Evolutionary conservation across 2,888 invertebrate species (phyloP), one percentile per base, ranked within the genome.

Genomic region (Amorpha juglandis): DNA sequence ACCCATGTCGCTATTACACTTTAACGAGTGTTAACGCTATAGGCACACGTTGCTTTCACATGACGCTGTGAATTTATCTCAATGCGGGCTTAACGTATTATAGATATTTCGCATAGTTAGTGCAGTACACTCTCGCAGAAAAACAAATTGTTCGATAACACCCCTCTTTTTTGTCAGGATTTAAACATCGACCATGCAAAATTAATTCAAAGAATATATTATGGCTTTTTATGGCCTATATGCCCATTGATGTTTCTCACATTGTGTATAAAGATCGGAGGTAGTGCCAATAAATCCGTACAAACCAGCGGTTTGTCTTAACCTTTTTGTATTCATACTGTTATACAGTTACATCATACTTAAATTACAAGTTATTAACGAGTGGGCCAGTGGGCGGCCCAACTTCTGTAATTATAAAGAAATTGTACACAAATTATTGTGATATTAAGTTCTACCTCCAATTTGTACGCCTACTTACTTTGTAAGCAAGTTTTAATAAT

Each of bases 401-500:
- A 12, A 16, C 19, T 58, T n/a, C 12, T 12, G 16, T 58, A 58
- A 58, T 42, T 6, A 19, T 6, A 12, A 1, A 1, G 16, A 58
- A 58, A 38, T 58, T 58, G 16, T 58, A 42, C 38, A 58, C 38
- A 58, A 58, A 58, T 38, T 38, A 55, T 9, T 19, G 35, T 16
- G n/a, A 35, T 55, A 51, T 51, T 51, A 42, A 19, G 19, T 58
- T 19, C 58, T 38, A 38, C 12, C 19, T 9, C 35, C 9, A 58
- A 58, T 11, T 52, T 42, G 16, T 6, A 35, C 38, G 55, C 55
- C 38, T 42, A 42, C 58, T 42, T 38, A 42, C 11, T 38, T 38
- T 6, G 7, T 6, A 6, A 19, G 42, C 19, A 19, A 58, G 42
- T 19, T 58, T 38, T 42, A 58, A 38, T 19, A 58, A 38, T 50